These are phyloP conservation scores for Carpatolechia fugitivella DNA, from an alignment of 2,888 invertebrate species.

Conservation along the genomic window DNA sequence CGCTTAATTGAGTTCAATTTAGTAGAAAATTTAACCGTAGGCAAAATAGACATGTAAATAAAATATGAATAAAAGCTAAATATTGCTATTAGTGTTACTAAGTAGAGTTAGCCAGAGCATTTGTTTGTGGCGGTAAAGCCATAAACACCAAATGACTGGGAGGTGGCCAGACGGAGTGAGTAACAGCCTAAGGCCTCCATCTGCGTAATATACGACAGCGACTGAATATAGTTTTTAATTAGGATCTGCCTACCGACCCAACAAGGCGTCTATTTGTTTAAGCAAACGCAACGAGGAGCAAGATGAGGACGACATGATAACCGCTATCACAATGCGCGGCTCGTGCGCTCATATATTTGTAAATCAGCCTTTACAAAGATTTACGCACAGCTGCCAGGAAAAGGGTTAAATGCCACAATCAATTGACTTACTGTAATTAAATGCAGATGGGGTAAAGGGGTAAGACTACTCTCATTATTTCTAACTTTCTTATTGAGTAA, in stretches of 20 bases:
- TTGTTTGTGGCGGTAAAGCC: constrained; percentile 37
- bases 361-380: constrained; percentile 62
- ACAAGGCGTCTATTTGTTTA: constrained; percentile 68
- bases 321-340: constrained; percentile 53
- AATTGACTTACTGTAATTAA: constrained; percentile 57
- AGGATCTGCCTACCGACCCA: constrained; percentile 63
- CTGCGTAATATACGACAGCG: constrained; percentile 62
- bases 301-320: constrained; percentile 58
- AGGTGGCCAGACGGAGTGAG: constrained; percentile 58
- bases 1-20: too few species aligned
- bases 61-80: too few species aligned
- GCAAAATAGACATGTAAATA: too few species aligned
- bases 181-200: constrained; percentile 58
- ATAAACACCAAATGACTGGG: constrained; percentile 60
- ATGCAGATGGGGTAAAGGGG: neutral
- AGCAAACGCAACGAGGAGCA: constrained; percentile 56
- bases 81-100: neutral
- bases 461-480: neutral
- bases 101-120: neutral
- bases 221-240: constrained; percentile 72
- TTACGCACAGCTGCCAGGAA: constrained; percentile 51
- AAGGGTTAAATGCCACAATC: constrained; percentile 58
- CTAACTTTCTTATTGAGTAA: neutral
- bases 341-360: constrained; percentile 56
- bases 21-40: too few species aligned